A percentile compares a stretch with the other conserved stretches of the same genome.
Conservation (phyloP, 2,797 vertebrate species). For the Enteromius afrohamiltoni region DNA sequence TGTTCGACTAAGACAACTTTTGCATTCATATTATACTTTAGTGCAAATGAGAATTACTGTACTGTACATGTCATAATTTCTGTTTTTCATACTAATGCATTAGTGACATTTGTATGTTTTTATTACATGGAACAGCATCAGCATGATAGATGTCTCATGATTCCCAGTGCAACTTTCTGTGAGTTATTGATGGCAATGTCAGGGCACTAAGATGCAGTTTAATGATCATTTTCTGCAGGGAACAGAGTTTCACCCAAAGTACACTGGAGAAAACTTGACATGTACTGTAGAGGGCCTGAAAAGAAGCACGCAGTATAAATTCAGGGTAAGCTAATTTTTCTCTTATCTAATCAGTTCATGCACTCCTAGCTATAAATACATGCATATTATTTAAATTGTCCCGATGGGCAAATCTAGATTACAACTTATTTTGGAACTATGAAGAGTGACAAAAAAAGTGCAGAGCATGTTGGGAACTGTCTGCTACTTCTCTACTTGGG, state of each 20-base stretch:
- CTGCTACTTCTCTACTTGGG: background rate
- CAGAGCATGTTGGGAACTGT: background rate
- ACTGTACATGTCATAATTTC: too few relatives aligned
- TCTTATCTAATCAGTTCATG: too few relatives aligned
- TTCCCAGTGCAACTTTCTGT: background rate
- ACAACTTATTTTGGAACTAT: background rate
- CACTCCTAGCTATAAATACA: background rate
- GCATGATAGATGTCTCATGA: background rate
- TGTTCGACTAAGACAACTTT: background rate
- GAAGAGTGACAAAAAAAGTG: background rate
- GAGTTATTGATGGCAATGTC: background rate
- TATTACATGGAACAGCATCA: background rate
- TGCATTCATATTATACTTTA: background rate
- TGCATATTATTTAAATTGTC: background rate
- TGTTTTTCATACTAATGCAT: too few relatives aligned
- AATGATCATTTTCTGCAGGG: slow-evolving; percentile 73
- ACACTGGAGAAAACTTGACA: slow-evolving; percentile 98
- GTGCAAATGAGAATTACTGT: background rate
- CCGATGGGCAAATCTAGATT: background rate
- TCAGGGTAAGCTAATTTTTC: slow-evolving; percentile 84
- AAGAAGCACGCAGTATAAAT: slow-evolving; percentile 99
- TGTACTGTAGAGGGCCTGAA: slow-evolving; percentile 98
- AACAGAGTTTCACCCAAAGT: slow-evolving; percentile 94
- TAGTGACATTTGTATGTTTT: too few relatives aligned
- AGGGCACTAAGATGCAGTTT: background rate